These are phyloP conservation scores for Melanostigma gelatinosum DNA, from an alignment of 2,113 vertebrate species.

Conservation along the genomic window DNA sequence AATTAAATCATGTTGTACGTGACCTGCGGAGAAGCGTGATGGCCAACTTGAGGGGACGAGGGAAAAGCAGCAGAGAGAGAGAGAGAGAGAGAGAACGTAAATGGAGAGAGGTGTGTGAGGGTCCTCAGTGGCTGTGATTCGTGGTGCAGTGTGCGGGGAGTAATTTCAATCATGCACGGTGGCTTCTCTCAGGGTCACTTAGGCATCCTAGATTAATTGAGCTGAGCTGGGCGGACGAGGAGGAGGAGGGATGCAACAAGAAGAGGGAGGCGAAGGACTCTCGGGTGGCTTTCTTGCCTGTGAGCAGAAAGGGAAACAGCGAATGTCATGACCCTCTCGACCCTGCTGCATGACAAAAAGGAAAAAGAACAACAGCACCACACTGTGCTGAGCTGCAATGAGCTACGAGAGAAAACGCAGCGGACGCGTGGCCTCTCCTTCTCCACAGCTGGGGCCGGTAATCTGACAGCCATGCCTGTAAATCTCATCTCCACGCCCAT, in stretches of 20 bases:
- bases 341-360: slow-evolving; percentile 37
- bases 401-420: slow-evolving; percentile 39
- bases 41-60: slow-evolving; percentile 13
- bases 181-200: slow-evolving; percentile 65
- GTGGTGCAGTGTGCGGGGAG: slow-evolving; percentile 34
- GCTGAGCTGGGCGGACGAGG: slow-evolving; percentile 27
- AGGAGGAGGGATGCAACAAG: slow-evolving; percentile 23
- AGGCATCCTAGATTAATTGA: slow-evolving; percentile 70
- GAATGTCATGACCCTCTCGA: slow-evolving; percentile 28
- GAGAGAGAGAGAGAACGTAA: not conserved
- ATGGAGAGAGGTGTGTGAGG: not conserved
- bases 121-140: slow-evolving; percentile 45
- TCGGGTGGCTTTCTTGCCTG: slow-evolving; percentile 29
- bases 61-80: not conserved
- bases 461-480: slow-evolving; percentile 76
- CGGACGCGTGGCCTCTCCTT: slow-evolving; percentile 34
- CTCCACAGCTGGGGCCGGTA: slow-evolving; percentile 63
- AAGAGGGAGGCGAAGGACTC: not conserved
- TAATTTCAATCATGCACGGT: slow-evolving; percentile 64
- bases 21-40: slow-evolving; percentile 34
- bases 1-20: slow-evolving; percentile 58
- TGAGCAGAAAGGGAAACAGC: slow-evolving; percentile 52
- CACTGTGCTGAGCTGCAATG: slow-evolving; percentile 23
- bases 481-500: slow-evolving; percentile 75
- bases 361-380: slow-evolving; percentile 24